Evolutionary conservation across 2,888 invertebrate genomes (phyloP), one percentile per base, ranked within the genome.

Genomic region (Tetheella fluctuosa): DNA sequence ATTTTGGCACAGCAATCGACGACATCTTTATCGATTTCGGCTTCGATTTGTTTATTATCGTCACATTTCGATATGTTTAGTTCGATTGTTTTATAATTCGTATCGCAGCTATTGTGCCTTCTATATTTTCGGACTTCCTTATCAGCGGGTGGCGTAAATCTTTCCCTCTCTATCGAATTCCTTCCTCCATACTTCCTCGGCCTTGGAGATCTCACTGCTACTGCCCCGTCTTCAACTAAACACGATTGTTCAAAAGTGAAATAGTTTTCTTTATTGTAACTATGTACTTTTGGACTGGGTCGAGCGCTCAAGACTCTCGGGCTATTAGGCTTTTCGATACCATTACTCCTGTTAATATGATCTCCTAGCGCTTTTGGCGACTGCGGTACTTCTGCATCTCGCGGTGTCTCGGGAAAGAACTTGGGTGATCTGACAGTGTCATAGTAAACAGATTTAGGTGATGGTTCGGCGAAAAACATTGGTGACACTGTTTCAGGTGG

Each of bases 91-190:
- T 87, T 91, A 63, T 90, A 89, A 67, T 88, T 89, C 3, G 90
- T 89, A 61, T 93, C 93, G 63, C 91, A 92, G 67, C 93, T 93
- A 61, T 93, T 90, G 59, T 92, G 91, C 23, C 93, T 71, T 62
- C 88, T 81, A 58, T 92, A 93, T 65, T 85, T 90, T 54, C 86
- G 83, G 1, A 83, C 71, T 59, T 91, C 92, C 73, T 89, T 91
- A 48, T 93, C 92, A 0, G 81, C 88, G 0, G 92, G 91, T 0
- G 92, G 91, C 0, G 92, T 91, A 39, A 86, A 91, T 52, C 86
- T 73, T 73, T 91, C 92, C 56, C 77, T 84, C 69, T 93, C 92
- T 55, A 92, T 87, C 0, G 92, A 92, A 68, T 92, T 92, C 59
- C 91, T 84, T 1, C 91, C 92, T 0, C 85, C 86, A 57, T 92